Percentiles rank a stretch among this genome's conserved stretches.
Evolutionary conservation across 2,888 invertebrate species (phyloP).

Genomic region (Electrophaes corylata): DNA sequence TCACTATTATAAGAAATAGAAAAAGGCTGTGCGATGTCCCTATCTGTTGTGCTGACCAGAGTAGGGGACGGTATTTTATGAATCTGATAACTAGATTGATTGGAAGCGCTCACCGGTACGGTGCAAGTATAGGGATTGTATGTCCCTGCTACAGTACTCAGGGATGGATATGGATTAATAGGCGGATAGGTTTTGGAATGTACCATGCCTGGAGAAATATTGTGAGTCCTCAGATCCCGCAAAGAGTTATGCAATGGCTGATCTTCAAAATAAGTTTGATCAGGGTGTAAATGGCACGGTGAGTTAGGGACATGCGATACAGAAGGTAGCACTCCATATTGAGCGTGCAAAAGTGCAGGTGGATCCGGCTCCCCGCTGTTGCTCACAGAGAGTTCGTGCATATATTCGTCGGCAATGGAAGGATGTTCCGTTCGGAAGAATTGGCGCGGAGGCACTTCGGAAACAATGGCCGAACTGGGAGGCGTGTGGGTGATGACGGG

Average conservation of each 20-base stretch:
- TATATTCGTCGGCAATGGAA: conserved; percentile 56
- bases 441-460: conserved; percentile 70
- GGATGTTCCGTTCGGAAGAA: conserved; percentile 64
- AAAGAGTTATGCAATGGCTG: conserved; percentile 63
- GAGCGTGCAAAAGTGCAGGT: conserved; percentile 75
- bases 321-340: conserved; percentile 72
- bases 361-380: conserved; percentile 66
- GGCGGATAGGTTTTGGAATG: conserved; percentile 78
- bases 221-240: conserved; percentile 65
- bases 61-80: conserved; percentile 56
- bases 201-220: conserved; percentile 64
- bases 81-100: conserved; percentile 52
- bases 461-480: conserved; percentile 57
- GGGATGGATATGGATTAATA: conserved; percentile 73
- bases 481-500: conserved; percentile 44
- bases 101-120: conserved; percentile 61
- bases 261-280: conserved; percentile 61
- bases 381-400: conserved; percentile 66
- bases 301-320: conserved; percentile 79
- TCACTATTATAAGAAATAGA: conserved; percentile 55
- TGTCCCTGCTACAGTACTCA: conserved; percentile 79
- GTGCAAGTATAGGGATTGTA: conserved; percentile 77
- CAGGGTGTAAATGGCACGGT: conserved; percentile 76
- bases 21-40: conserved; percentile 64
- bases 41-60: conserved; percentile 60